These are phyloP conservation scores for Strix uralensis DNA, from an alignment of 2,113 vertebrate genomes.

Conservation along the genomic window DNA sequence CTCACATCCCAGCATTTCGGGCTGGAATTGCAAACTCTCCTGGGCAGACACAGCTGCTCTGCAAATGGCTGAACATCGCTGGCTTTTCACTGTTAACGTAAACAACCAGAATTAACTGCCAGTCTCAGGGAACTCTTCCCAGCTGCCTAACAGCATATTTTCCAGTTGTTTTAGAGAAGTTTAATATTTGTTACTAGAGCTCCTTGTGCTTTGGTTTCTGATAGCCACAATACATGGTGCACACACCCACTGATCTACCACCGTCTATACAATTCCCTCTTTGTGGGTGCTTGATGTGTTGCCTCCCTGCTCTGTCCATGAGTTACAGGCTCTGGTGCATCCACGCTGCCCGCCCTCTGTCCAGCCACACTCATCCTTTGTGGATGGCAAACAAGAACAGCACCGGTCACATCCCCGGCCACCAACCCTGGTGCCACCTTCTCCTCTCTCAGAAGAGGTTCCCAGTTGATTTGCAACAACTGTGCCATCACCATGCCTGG, in stretches of 20 bases:
- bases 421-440: background rate
- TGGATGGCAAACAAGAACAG: background rate
- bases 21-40: background rate
- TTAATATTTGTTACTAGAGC: background rate
- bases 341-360: background rate
- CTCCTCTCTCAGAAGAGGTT: background rate
- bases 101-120: background rate
- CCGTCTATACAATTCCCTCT: background rate
- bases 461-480: background rate
- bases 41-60: background rate
- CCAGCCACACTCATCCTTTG: background rate
- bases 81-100: background rate
- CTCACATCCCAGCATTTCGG: background rate
- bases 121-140: background rate
- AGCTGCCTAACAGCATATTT: background rate
- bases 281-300: background rate
- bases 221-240: background rate
- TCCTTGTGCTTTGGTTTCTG: background rate
- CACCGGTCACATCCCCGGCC: accelerated
- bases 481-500: background rate
- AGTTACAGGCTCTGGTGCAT: background rate
- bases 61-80: background rate
- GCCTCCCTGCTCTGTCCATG: background rate
- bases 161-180: background rate
- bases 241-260: background rate